Base-by-base conservation (phyloP, 2,797 vertebrate genomes). In the Steatocranus sp. region DNA sequence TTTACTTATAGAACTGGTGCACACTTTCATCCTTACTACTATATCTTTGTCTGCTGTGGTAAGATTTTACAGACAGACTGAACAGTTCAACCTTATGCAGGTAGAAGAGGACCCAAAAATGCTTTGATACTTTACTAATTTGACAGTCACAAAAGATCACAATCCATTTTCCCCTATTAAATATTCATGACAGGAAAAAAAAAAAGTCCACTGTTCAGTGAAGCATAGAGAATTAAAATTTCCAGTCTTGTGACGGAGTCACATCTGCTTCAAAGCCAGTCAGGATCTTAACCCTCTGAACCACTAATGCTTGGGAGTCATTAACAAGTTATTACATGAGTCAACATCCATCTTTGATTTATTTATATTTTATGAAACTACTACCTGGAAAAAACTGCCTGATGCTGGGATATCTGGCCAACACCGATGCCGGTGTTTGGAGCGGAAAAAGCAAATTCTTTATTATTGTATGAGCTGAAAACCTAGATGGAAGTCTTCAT, bases 381-480 rank as follows among this genome's bases (percentile, higher is more conserved):
- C 63, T 17, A 43, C 63, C 20, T 43, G 12, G 36, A 10, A 25
- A 25, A 68, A 68, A 25, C 38, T 43, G 63, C 38, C 4, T 43
- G 38, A 68, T 5, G 63, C 1, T 68, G 14, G 36, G 63, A 11
- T 25, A 43, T 27, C 63, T 43, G 14, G 0, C 38, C 20, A 7
- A 4, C 0, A 4, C 2, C 1, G 0, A 43, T 41, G 38, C 36
- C 63, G 0, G 14, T 27, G 23, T 63, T 63, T 63, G 14, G 4
- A 63, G 32, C 0, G 23, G 51, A 5, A n/a, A n/a, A 58, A 32
- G 7, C 1, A 0, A 63, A 63, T 36, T 36, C 4, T 8, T 63
- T 63, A 20, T 63, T 36, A 63, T 63, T 8, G 32, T 36, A 36
- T 36, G 18, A 63, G 32, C 18, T 63, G 32, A 14, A 61, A 70